These are phyloP conservation scores for Strongylocentrotus purpuratus DNA, from an alignment of 35 echinoderm and acorn worm species.

Conservation along the genomic window DNA sequence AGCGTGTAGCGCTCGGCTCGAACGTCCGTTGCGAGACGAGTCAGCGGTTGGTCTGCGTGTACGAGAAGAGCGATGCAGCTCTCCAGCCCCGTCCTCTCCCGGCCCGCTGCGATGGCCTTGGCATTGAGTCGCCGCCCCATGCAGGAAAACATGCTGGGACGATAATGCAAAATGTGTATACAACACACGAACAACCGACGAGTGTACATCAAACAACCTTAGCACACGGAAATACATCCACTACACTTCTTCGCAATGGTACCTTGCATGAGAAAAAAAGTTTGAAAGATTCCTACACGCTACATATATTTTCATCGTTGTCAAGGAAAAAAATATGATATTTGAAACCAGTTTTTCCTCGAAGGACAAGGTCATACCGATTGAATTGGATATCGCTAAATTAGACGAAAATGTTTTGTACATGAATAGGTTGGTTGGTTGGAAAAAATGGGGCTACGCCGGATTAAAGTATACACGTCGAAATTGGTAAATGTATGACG, in stretches of 20 bases:
- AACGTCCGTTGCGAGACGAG: slow-evolving; percentile 9
- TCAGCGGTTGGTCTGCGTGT: slow-evolving; percentile 14
- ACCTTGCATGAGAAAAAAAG: neutral
- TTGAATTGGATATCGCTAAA: neutral
- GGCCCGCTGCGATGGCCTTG: slow-evolving; percentile 44
- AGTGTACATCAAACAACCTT: neutral
- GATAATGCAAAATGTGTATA: slow-evolving; percentile 51
- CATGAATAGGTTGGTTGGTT: neutral
- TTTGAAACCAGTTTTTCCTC: neutral
- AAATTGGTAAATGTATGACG: neutral
- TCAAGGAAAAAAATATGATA: neutral
- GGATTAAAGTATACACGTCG: neutral
- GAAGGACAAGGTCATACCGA: neutral
- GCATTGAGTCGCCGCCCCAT: slow-evolving; percentile 52
- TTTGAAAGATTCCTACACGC: neutral
- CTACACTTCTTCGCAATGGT: neutral
- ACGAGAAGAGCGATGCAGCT: neutral
- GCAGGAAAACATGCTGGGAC: slow-evolving; percentile 35
- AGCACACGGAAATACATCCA: neutral
- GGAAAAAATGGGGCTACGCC: neutral
- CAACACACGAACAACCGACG: slow-evolving; percentile 22
- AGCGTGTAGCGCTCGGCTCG: slow-evolving; percentile 5
- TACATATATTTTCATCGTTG: neutral
- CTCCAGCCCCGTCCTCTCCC: slow-evolving; percentile 19
- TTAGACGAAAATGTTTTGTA: neutral